Evolutionary conservation across 2,113 vertebrate genomes (phyloP).

Genomic region (Clarias batrachus): DNA sequence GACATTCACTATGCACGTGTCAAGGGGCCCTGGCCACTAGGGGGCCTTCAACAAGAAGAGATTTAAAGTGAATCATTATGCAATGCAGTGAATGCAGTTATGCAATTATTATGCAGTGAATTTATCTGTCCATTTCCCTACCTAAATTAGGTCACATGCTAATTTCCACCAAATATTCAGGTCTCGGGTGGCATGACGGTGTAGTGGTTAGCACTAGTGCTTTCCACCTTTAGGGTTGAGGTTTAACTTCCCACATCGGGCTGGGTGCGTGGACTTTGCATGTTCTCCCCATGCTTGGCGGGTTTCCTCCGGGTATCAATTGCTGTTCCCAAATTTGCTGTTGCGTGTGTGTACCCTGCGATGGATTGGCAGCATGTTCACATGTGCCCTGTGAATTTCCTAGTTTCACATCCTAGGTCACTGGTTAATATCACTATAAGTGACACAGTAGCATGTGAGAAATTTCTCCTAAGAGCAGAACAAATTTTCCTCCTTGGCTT

Average conservation of each 20-base stretch:
- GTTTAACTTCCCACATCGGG: no score
- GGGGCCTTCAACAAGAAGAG: not conserved
- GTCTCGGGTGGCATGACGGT: not conserved
- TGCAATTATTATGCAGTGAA: not conserved
- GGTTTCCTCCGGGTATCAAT: no score
- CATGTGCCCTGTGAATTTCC: not conserved
- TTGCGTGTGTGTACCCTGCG: no score
- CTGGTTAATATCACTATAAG: not conserved
- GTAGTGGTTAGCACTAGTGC: no score
- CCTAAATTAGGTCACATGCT: not conserved
- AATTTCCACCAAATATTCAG: not conserved
- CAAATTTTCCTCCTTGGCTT: not conserved
- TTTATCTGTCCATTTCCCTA: not conserved
- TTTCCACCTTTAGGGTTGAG: no score
- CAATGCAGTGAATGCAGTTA: no score
- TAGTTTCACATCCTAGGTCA: not conserved
- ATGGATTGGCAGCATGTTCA: no score
- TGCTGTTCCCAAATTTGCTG: no score
- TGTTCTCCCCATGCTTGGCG: no score
- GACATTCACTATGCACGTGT: not conserved
- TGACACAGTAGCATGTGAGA: not conserved
- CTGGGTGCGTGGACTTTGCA: no score
- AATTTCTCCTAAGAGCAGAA: not conserved
- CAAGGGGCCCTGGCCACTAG: not conserved
- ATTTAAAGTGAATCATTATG: not conserved